These are phyloP conservation scores for Scomberomorus guttatus DNA, from an alignment of 2,797 vertebrate genomes.

Conservation along the genomic window DNA sequence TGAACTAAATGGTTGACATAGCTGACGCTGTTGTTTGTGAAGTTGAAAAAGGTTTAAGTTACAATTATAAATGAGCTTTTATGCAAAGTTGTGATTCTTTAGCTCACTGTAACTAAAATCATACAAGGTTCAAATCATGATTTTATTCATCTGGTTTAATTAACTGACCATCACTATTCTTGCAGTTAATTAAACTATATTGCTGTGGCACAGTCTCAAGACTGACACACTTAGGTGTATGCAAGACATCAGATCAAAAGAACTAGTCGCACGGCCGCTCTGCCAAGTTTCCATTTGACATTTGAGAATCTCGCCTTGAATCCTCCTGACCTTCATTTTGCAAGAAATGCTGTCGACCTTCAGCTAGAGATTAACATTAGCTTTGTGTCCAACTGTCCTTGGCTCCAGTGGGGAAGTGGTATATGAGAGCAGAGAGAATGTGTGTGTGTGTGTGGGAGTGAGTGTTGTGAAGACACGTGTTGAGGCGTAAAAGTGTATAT, in stretches of 20 bases:
- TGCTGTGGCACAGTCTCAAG: neutral
- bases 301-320: conserved; percentile 70
- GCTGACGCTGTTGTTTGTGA: neutral
- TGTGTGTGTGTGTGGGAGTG: conserved; percentile 20
- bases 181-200: conserved; percentile 3
- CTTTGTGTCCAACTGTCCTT: conserved; percentile 76
- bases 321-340: conserved; percentile 71
- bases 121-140: neutral
- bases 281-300: conserved; percentile 73
- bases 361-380: conserved; percentile 76
- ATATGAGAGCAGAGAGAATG: neutral
- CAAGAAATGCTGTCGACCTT: conserved; percentile 65
- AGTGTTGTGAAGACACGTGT: neutral
- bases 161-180: neutral
- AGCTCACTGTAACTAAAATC: neutral
- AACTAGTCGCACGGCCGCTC: conserved; percentile 4
- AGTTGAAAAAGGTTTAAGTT: neutral
- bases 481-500: neutral
- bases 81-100: no score
- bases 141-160: conserved; percentile 15
- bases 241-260: conserved; percentile 27
- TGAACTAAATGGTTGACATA: neutral
- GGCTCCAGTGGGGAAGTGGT: conserved; percentile 38
- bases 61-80: no score
- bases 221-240: conserved; percentile 28